Evolutionary conservation across 2,888 invertebrate genomes (phyloP).

Genomic region (Andrena fulva): DNA sequence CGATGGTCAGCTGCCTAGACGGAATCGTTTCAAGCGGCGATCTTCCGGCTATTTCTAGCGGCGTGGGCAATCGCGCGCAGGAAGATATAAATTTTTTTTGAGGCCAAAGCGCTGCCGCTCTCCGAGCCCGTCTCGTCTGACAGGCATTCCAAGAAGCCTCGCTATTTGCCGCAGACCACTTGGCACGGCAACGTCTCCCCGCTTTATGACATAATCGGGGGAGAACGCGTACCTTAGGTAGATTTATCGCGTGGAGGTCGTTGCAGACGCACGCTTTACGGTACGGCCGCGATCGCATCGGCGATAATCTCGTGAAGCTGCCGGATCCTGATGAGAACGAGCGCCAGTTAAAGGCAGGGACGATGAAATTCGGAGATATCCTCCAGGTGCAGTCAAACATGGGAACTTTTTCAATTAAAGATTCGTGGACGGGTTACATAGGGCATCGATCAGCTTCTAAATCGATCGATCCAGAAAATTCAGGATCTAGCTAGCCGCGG

Average conservation of each 20-base stretch:
- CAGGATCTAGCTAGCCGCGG: conserved; percentile 15
- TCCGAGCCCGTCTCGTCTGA: not conserved
- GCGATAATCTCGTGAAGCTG: conserved; percentile 46
- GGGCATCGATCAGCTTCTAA: conserved; percentile 12
- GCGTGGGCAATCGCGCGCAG: conserved; percentile 1
- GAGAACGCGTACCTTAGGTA: conserved; percentile 39
- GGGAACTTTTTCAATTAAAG: conserved; percentile 35
- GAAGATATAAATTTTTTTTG: conserved; percentile 41
- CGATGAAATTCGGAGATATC: not conserved
- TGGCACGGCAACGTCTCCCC: conserved; percentile 36
- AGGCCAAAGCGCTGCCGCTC: not conserved
- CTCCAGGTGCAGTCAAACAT: not conserved
- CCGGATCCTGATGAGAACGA: conserved; percentile 42
- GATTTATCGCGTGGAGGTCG: conserved; percentile 55
- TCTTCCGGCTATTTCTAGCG: not conserved
- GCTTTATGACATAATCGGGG: conserved; percentile 60
- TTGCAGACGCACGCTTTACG: conserved; percentile 46
- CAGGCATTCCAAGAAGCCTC: conserved; percentile 40
- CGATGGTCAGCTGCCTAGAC: not conserved
- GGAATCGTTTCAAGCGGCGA: not conserved
- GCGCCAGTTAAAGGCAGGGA: not conserved
- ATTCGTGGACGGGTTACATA: not conserved
- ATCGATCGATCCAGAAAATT: conserved; percentile 28
- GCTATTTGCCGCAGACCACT: conserved; percentile 46
- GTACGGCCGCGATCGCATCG: conserved; percentile 43